Evolutionary conservation across 2,113 vertebrate genomes (phyloP).

Genomic region (Picathartes gymnocephalus): DNA sequence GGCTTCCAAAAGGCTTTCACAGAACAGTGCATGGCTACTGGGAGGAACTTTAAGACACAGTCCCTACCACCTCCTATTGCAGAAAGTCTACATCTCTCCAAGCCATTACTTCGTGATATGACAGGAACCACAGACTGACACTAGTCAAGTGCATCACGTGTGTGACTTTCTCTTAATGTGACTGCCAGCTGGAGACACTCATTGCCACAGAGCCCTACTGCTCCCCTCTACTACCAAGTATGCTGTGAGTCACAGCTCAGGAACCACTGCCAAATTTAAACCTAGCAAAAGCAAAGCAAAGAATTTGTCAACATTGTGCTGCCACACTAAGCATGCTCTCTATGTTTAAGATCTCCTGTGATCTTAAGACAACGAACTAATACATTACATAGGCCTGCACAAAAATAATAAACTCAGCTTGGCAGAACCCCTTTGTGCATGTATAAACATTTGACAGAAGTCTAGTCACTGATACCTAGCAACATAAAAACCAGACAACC

Average conservation of each 20-base stretch:
- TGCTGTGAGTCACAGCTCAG: neutral
- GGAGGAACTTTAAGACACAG: neutral
- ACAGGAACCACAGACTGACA: neutral
- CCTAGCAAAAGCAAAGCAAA: neutral
- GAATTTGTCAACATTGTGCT: neutral
- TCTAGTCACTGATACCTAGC: neutral
- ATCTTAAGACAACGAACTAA: neutral
- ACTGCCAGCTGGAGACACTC: neutral
- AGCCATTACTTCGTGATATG: neutral
- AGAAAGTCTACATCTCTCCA: neutral
- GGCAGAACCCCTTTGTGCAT: neutral
- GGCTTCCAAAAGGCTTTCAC: neutral
- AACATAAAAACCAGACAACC: neutral
- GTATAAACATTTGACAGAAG: neutral
- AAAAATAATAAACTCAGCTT: neutral
- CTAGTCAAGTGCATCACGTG: neutral
- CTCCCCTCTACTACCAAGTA: neutral
- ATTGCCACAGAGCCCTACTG: neutral
- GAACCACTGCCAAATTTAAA: neutral
- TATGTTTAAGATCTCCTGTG: neutral
- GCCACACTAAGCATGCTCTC: neutral
- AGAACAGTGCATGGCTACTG: neutral
- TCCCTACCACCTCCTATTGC: neutral
- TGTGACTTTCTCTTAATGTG: neutral
- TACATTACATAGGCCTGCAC: neutral